Base-by-base conservation (phyloP, 2,888 invertebrate genomes). In the Eremobia ochroleuca region DNA sequence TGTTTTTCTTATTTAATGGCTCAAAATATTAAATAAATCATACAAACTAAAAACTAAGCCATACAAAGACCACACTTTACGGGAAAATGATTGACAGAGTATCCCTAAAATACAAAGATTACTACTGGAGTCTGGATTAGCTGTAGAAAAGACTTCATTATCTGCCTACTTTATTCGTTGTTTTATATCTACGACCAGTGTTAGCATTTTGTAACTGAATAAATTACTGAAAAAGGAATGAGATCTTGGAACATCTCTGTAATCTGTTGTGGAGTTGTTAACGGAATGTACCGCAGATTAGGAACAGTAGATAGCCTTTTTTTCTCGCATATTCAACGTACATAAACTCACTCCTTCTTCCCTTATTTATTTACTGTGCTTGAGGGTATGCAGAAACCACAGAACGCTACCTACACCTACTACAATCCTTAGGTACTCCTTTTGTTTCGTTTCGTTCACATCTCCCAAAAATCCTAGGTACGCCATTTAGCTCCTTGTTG, bases 41-140 rank as follows among this genome's bases (percentile, higher is more conserved):
- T 37, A n/a, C 18, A 31, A 34, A 21, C 18, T 74, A 11, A 52
- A n/a, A 52, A 25, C 13, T 2, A 6, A 43, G 6, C 21, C 2
- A 9, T 25, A 9, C 21, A 25, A 46, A 68, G 13, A n/a, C 67
- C 74, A 40, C 37, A 61, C 2, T 69, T 31, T 31, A 46, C 18
- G 72, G 79, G 64, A 65, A 46, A 61, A 34, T 46, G 68, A 21
- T 83, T 72, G 25, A 9, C 5, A 11, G 43, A 43, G 78, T 72
- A 87, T 74, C 85, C 77, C 85, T 40, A 58, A 49, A 62, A 5
- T 40, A 25, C 87, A 85, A 76, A 81, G 85, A 87, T 21, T 77
- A 83, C 13, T 64, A 18, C 25, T 59, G 18, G 25, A 34, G 49
- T 52, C 8, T 34, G 25, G 21, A 66, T 25, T 31, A 46, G 9